A percentile compares a stretch with the other conserved stretches of the same genome.
phyloP scores from a whole-genome alignment of 1,140 invertebrate genomes.

The Papilio machaon region DNA sequence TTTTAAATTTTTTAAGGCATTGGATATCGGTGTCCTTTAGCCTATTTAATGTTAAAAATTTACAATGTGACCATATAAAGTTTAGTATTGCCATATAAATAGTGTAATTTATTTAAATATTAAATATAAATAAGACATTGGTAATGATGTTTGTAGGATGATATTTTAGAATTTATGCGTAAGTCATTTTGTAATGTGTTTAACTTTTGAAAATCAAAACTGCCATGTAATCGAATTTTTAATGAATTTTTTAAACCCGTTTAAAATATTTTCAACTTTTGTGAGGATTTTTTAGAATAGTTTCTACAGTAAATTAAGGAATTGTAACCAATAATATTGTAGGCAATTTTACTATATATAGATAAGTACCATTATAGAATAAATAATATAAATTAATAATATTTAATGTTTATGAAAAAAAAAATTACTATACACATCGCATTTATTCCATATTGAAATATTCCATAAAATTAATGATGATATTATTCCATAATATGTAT shows the following conservation, averaged over 20 bases:
- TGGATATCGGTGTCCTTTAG: too few species aligned
- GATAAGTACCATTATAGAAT: not conserved
- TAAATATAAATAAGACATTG: not conserved
- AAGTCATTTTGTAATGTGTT: not conserved
- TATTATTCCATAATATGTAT: not conserved
- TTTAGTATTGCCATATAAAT: not conserved
- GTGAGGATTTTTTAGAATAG: slow-evolving; percentile 60
- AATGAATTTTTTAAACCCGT: slow-evolving; percentile 60
- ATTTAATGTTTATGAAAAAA: not conserved
- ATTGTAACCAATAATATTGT: slow-evolving; percentile 26
- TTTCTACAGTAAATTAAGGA: slow-evolving; percentile 43
- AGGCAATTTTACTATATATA: not conserved
- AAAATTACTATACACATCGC: not conserved
- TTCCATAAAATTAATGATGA: not conserved
- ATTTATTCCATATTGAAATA: not conserved
- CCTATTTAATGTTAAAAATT: not conserved
- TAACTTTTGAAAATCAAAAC: slow-evolving; percentile 56
- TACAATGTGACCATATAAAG: slow-evolving; percentile 2
- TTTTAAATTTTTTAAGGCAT: too few species aligned
- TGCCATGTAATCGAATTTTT: slow-evolving; percentile 75
- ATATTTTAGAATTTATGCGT: not conserved
- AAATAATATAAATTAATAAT: not conserved
- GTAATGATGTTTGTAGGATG: not conserved
- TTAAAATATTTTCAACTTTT: slow-evolving; percentile 57
- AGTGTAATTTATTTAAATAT: not conserved